Evolutionary conservation across 2,113 vertebrate genomes (phyloP).

Genomic region (Antigone vipio): DNA sequence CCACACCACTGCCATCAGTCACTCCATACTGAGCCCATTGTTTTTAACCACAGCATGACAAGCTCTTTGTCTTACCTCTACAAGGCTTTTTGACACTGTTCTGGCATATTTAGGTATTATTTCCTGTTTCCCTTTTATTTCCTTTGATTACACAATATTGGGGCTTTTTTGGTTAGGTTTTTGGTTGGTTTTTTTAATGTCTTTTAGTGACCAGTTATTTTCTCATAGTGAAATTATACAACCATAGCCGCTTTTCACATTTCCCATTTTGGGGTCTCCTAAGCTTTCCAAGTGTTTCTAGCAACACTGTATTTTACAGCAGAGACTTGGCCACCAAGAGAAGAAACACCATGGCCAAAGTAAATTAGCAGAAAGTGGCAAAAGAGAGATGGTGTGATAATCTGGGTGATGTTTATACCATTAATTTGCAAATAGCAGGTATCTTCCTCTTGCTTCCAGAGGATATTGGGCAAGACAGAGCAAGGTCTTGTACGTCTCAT

Average conservation of each 20-base stretch:
- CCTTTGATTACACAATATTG: neutral
- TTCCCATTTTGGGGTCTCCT: neutral
- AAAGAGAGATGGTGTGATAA: neutral
- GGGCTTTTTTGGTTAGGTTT: neutral
- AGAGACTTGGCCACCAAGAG: neutral
- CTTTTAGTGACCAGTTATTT: neutral
- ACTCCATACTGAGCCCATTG: accelerated
- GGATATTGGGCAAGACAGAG: neutral
- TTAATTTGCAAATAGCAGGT: neutral
- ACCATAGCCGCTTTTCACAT: neutral
- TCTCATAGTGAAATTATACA: neutral
- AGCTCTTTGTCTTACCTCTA: neutral
- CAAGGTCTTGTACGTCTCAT: neutral
- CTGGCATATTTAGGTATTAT: neutral
- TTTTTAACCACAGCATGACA: neutral
- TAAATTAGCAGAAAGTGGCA: neutral
- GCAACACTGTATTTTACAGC: neutral
- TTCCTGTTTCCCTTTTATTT: neutral
- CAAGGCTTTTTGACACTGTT: neutral
- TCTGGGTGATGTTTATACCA: neutral
- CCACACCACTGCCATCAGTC: neutral
- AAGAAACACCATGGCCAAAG: neutral
- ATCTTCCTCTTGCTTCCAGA: neutral
- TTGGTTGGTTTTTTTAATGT: neutral
- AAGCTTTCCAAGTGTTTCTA: neutral